phyloP scores from a whole-genome alignment of 1,140 invertebrate genomes.

The Drosophila sechellia region DNA sequence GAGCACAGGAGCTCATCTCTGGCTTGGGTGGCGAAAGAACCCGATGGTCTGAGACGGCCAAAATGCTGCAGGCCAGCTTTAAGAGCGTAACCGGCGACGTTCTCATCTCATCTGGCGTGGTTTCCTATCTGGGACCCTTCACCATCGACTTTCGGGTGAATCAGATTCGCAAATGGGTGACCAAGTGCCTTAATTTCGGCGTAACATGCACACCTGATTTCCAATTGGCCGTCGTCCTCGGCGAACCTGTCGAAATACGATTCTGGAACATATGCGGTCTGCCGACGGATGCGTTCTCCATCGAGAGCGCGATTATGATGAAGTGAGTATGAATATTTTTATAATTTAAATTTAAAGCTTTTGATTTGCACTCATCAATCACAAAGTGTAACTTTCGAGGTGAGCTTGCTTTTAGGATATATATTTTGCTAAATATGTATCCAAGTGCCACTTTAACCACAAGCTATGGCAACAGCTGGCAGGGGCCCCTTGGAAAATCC shows the following conservation, averaged over 20 bases:
- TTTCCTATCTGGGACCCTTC: slow-evolving; percentile 96
- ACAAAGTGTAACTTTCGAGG: background rate
- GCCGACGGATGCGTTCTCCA: slow-evolving; percentile 94
- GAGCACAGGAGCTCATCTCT: slow-evolving; percentile 96
- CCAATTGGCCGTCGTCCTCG: slow-evolving; percentile 90
- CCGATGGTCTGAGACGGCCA: slow-evolving; percentile 92
- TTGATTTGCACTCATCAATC: too few species aligned
- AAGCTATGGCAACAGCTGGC: slow-evolving; percentile 51
- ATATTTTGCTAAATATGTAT: background rate
- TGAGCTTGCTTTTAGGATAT: background rate
- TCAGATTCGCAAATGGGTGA: slow-evolving; percentile 90
- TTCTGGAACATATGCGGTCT: slow-evolving; percentile 96
- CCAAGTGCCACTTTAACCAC: slow-evolving; percentile 6
- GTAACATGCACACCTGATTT: slow-evolving; percentile 92
- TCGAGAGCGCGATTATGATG: slow-evolving; percentile 97
- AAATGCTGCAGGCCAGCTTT: slow-evolving; percentile 89
- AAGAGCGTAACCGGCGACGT: slow-evolving; percentile 91
- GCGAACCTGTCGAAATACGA: slow-evolving; percentile 94
- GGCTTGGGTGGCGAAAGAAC: slow-evolving; percentile 93
- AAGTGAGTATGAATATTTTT: slow-evolving; percentile 85
- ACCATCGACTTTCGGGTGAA: slow-evolving; percentile 89
- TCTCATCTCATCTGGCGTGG: slow-evolving; percentile 93
- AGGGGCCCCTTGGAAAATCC: slow-evolving; percentile 10
- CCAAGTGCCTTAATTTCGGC: slow-evolving; percentile 87
- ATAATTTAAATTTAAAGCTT: too few species aligned